Base-by-base conservation (phyloP, 2,797 vertebrate species). In the Muscicapa striata region DNA sequence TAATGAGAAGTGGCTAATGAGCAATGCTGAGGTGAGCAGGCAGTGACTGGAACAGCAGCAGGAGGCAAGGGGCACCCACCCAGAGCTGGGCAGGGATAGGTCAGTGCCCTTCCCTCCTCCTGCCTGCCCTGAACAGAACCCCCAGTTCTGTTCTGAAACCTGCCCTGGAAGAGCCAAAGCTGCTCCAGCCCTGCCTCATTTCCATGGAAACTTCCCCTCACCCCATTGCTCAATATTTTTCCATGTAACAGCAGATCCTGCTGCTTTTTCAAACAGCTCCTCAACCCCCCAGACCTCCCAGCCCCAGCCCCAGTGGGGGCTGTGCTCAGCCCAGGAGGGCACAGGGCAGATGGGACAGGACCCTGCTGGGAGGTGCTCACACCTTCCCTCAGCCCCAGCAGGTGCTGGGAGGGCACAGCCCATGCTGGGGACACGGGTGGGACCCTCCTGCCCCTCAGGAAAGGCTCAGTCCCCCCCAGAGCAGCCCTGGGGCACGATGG, bases 401-500 rank as follows among this genome's bases (percentile, higher is more conserved):
- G 54, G 32, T 17, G 49, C 54, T 18, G 51, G 62, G 34, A 29
- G 48, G 45, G 32, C 13, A 34, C 40, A 66, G 24, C 38, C 58
- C 34, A 0, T 0, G 17, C 1, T 13, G 11, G 51, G 62, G 30
- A 51, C 61, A 59, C 1, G 1, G 7, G 36, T 1, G 11, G 73
- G 79, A 58, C 24, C 29, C 81, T 23, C 46, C 30, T 32, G 34
- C 13, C 21, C 77, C 68, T 20, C 46, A 55, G 78, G 36, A 76
- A 63, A 55, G 55, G 75, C 68, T 40, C 55, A 11, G 45, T 21
- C 34, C 32, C 81, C 26, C 5, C 61, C 83, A 4, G 32, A 2
- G 11, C 58, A 46, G 70, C 41, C 45, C 69, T 10, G 8, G 5
- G 23, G 43, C 84, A 34, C 18, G 17, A 30, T 2, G 0, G 6